phyloP scores from a whole-genome alignment of 2,113 vertebrate genomes.

The Turdus rufiventris region DNA sequence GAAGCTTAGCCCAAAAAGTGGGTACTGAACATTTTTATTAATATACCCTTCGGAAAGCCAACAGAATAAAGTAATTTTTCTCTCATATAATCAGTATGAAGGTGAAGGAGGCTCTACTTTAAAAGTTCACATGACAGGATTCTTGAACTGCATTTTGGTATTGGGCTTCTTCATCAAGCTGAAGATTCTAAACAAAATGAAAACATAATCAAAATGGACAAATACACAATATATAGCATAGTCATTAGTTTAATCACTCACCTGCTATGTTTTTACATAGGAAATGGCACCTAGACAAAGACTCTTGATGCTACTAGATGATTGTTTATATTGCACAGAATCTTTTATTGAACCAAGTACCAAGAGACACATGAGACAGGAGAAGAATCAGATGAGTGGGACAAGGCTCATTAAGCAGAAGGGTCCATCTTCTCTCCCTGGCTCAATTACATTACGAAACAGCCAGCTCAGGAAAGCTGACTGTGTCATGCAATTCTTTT shows the following conservation, averaged over 20 bases:
- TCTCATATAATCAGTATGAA: constrained; percentile 52
- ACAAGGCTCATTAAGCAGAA: constrained; percentile 3
- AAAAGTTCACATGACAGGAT: constrained; percentile 75
- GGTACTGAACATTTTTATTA: constrained; percentile 65
- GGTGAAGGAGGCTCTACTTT: constrained; percentile 36
- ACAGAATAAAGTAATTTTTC: constrained; percentile 41
- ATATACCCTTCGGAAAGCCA: constrained; percentile 36
- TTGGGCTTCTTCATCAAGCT: constrained; percentile 78
- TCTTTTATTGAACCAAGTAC: not conserved
- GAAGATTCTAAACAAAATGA: constrained; percentile 72
- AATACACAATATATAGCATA: not conserved
- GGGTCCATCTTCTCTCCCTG: not conserved
- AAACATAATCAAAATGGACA: constrained; percentile 42
- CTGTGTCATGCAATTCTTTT: not conserved
- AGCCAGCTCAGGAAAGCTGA: constrained; percentile 2
- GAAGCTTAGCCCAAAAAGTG: not conserved
- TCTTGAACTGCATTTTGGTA: constrained; percentile 81
- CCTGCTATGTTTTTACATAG: not conserved
- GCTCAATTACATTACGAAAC: not conserved
- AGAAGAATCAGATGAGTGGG: not conserved
- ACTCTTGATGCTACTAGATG: not conserved
- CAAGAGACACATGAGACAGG: not conserved
- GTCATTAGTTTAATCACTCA: not conserved
- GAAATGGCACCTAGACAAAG: not conserved
- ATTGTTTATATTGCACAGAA: not conserved